A percentile compares a stretch with the other conserved stretches of the same genome.
Conservation (phyloP, 2,797 vertebrate genomes). For the Myotis findleyi region DNA sequence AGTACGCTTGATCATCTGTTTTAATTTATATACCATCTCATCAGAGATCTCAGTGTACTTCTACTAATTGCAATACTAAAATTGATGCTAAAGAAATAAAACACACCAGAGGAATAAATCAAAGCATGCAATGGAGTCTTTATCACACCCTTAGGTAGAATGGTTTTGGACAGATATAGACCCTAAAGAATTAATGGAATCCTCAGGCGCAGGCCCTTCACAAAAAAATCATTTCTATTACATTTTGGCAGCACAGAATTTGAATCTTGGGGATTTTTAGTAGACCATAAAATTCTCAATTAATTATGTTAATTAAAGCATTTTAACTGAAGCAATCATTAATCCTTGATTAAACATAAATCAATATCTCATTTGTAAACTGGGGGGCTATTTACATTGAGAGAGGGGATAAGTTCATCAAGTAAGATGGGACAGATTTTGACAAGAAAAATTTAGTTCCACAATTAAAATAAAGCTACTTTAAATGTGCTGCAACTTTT, state of each 20-base stretch:
- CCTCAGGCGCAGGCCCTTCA: not conserved
- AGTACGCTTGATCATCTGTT: not conserved
- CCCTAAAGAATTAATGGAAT: not conserved
- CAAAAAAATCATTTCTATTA: not conserved
- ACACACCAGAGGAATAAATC: not conserved
- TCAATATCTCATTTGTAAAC: constrained; percentile 55
- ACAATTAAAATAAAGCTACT: not conserved
- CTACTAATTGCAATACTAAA: not conserved
- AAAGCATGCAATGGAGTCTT: not conserved
- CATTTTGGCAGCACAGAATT: constrained; percentile 2
- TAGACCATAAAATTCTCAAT: constrained; percentile 55
- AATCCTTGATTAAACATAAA: constrained; percentile 64
- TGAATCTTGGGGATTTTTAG: constrained; percentile 19
- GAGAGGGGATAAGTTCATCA: not conserved
- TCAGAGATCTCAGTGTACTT: not conserved
- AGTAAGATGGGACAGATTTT: not conserved
- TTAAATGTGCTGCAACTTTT: not conserved
- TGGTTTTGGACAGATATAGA: not conserved
- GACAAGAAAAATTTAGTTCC: not conserved
- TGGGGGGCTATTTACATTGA: constrained; percentile 32
- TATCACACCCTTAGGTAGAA: not conserved
- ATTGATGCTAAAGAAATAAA: not conserved
- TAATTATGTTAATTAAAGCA: constrained; percentile 54
- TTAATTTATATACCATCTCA: not conserved
- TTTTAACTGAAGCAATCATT: constrained; percentile 64